Conservation (phyloP, 2,113 vertebrate species). For the Archilochus colubris region DNA sequence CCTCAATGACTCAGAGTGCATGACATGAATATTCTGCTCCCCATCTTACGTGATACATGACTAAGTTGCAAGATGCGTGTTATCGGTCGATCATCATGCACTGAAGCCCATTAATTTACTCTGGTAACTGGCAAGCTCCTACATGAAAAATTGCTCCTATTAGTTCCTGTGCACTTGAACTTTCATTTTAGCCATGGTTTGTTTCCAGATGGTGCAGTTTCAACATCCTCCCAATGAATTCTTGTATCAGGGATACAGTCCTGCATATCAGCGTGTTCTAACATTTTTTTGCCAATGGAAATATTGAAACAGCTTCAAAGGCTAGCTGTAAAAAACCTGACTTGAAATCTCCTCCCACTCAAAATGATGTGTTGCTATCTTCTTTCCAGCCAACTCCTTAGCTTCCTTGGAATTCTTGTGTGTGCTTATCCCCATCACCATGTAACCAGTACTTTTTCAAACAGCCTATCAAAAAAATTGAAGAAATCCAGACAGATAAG, state of each 20-base stretch:
- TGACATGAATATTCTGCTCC: background rate
- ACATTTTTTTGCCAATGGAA: background rate
- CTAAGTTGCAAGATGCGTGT: background rate
- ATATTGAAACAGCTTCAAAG: background rate
- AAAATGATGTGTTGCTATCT: background rate
- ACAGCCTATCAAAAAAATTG: background rate
- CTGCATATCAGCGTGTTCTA: background rate
- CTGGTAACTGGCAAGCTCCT: background rate
- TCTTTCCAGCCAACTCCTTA: background rate
- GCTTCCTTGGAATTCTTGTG: background rate
- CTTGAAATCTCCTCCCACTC: background rate
- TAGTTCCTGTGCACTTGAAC: background rate
- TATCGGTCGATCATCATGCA: background rate
- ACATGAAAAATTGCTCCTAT: background rate
- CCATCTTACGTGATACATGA: background rate
- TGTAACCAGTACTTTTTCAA: background rate
- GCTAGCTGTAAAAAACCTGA: background rate
- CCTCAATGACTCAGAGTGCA: background rate
- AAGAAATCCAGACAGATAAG: background rate
- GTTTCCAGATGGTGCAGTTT: background rate
- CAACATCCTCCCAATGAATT: background rate
- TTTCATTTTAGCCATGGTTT: background rate
- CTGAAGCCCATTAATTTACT: background rate
- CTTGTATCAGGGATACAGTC: background rate
- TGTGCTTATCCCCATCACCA: background rate